Evolutionary conservation across 2,797 vertebrate genomes (phyloP), one percentile per base, ranked within the genome.

Genomic region (Rhincodon typus): DNA sequence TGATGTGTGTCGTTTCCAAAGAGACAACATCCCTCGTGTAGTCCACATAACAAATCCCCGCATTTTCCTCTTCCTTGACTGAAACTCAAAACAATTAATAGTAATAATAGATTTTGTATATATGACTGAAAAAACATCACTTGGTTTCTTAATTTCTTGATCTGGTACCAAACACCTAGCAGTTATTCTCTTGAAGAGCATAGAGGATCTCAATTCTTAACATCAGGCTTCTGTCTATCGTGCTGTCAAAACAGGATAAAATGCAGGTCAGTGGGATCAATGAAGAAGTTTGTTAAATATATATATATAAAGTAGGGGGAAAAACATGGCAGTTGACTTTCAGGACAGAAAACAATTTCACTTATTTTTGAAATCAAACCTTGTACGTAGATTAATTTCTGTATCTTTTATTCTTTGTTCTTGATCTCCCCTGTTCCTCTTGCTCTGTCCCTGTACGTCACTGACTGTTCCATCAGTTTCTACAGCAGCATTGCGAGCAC

Each of bases 1-100:
- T 97, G 96, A 97, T 96, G 94, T 95, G 96, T 96, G 96, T 95
- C 96, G 96, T 98, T 98, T 96, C 97, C 97, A 95, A 97, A 97
- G 96, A 97, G 97, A 95, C 98, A 99, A 98, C 98, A 99, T 97
- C 98, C 97, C 97, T 98, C 98, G 79, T 97, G 98, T 50, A 98
- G 98, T 82, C 97, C 97, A 97, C 98, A 99, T 96, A 98, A 97
- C 96, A 98, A 97, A 95, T 98, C 98, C 67, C 97, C 98, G 97
- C 98, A 99, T 96, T 97, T 97, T 96, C 97, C 97, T 96, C 97
- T 96, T 95, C 98, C 98, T 96, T 98, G 97, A 96, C 98, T 69
- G 70, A 77, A 72, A 95, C 42, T 34, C 46, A 95, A 13, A 74
- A 95, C 13, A 7, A 95, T 77, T 77, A 95, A 95, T 95, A 95